These are phyloP conservation scores for Castor canadensis DNA, from an alignment of 2,113 vertebrate genomes.

Conservation along the genomic window DNA sequence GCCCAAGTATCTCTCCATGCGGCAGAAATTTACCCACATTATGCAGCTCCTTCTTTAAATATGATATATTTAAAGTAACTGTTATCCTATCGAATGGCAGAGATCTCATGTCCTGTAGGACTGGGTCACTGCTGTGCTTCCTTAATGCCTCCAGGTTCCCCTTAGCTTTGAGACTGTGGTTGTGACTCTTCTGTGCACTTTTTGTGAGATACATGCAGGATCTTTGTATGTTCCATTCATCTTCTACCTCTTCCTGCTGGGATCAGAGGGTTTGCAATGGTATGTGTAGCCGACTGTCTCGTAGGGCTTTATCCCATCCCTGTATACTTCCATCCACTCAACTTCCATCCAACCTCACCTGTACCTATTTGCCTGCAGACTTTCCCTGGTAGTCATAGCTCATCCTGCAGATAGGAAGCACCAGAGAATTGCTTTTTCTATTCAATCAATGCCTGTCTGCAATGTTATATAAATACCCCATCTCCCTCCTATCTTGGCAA, in stretches of 20 bases:
- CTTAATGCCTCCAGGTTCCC: too few species aligned
- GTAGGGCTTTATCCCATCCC: background rate
- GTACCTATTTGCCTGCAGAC: background rate
- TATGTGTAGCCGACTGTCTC: background rate
- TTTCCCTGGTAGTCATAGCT: background rate
- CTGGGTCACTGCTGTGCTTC: too few species aligned
- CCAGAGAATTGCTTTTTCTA: background rate
- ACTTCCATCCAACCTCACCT: background rate
- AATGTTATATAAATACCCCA: background rate
- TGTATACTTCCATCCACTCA: background rate
- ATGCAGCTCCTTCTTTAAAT: too few species aligned
- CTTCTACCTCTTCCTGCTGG: background rate
- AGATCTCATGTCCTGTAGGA: too few species aligned
- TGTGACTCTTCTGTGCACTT: too few species aligned
- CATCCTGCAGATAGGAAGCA: background rate
- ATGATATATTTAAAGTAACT: too few species aligned
- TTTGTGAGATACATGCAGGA: too few species aligned
- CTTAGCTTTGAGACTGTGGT: too few species aligned
- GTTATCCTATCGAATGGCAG: too few species aligned
- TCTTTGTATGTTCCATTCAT: background rate
- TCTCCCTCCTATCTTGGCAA: background rate
- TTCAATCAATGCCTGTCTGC: background rate
- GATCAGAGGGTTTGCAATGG: background rate
- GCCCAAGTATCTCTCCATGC: rapidly evolving
- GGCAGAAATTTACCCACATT: background rate